Base-by-base conservation (phyloP, 2,888 invertebrate genomes). In the Coecobrya sp. region DNA sequence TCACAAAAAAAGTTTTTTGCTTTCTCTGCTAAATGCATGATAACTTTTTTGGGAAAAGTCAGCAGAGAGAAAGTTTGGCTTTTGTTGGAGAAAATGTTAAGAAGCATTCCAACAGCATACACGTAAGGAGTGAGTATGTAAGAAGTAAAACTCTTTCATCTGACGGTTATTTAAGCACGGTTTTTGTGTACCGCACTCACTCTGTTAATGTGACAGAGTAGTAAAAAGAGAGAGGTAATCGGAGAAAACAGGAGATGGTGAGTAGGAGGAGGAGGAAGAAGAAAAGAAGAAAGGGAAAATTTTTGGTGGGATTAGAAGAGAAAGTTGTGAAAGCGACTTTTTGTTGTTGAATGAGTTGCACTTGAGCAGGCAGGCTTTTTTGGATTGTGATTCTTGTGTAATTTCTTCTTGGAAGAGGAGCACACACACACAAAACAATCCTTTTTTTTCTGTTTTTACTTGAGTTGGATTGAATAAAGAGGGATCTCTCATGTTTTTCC, bases 311-410 rank as follows among this genome's bases (percentile, higher is more conserved):
- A 59, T 59, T 59, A 65, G 5, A 65, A 65, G 65, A 13, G 16
- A 65, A 27, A 65, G 65, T 27, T 65, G 27, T n/a, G n/a, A 65
- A 68, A 68, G 68, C 13, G 25, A 68, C 68, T 68, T 68, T 68
- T 62, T 62, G 25, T 62, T 62, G 25, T 62, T 25, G 62, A 62
- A 19, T 27, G 68, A 30, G 68, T 68, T 68, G 16, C 68, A 68
- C 68, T 68, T 68, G 68, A 68, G 36, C 16, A 30, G 22, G 7
- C 59, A 19, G 59, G 19, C 19, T 59, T n/a, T 10, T 65, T 65
- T 8, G 10, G n/a, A 25, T 25, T 62, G 62, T 62, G 62, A 62
- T 62, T 62, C 62, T 11, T 62, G 62, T 62, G 62, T 62, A 25
- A 8, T 25, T 59, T 52, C 52, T 52, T 52, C 10, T 52, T 52